phyloP scores from a whole-genome alignment of 2,888 invertebrate genomes.

The Hydriomena furcata region DNA sequence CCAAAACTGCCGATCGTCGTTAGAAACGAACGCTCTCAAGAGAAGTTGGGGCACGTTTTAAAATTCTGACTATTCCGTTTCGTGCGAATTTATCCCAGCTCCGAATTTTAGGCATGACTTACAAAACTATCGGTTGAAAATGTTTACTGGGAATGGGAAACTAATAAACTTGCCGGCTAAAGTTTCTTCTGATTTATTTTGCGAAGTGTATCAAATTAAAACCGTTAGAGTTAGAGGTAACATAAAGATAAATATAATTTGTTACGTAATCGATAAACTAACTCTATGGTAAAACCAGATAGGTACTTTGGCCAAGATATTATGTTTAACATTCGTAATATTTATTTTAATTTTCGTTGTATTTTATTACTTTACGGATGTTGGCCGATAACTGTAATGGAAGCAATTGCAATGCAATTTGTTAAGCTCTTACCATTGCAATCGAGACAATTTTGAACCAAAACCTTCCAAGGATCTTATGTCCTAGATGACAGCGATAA shows the following conservation, averaged over 20 bases:
- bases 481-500: constrained; percentile 14
- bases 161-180: constrained; percentile 14
- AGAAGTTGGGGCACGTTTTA: constrained; percentile 65
- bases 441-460: background rate
- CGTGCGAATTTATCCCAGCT: constrained; percentile 49
- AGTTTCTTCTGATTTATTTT: constrained; percentile 17
- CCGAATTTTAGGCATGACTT: constrained; percentile 32
- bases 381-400: too few relatives aligned
- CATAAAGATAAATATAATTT: too few relatives aligned
- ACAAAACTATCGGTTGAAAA: constrained; percentile 24
- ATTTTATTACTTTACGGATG: too few relatives aligned
- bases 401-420: too few relatives aligned
- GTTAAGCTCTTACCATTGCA: too few relatives aligned
- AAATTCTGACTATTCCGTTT: constrained; percentile 59
- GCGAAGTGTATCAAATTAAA: constrained; percentile 1
- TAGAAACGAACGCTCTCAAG: constrained; percentile 60
- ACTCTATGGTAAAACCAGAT: too few relatives aligned
- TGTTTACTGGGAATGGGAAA: constrained; percentile 21
- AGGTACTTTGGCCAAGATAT: too few relatives aligned
- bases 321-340: too few relatives aligned
- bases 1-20: constrained; percentile 75
- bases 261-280: too few relatives aligned
- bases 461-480: constrained; percentile 21
- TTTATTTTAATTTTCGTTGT: too few relatives aligned
- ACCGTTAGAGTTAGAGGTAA: too few relatives aligned